Percentiles rank a stretch among this genome's conserved stretches.
phyloP scores from a whole-genome alignment of 2,888 invertebrate species.

The Aproaerema taeniolella region DNA sequence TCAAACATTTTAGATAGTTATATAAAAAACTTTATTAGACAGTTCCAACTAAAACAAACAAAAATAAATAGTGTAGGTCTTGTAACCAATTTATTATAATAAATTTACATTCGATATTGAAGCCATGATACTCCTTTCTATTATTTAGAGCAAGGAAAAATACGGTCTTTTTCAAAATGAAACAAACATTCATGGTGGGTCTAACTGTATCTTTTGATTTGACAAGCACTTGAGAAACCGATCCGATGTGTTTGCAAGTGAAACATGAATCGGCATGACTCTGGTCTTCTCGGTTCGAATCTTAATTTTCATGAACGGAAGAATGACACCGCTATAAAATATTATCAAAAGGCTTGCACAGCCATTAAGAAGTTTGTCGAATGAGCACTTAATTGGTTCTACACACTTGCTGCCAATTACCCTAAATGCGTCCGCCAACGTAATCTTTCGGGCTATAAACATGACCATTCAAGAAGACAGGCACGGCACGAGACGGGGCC shows the following conservation, averaged over 20 bases:
- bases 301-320: slow-evolving; percentile 19
- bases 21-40: too few relatives aligned
- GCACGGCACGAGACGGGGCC: slow-evolving; percentile 55
- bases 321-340: slow-evolving; percentile 15
- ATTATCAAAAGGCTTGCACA: slow-evolving; percentile 15
- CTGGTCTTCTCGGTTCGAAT: slow-evolving; percentile 20
- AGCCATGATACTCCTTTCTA: too few relatives aligned
- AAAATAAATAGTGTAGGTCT: too few relatives aligned
- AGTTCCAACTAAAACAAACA: too few relatives aligned
- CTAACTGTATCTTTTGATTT: slow-evolving; percentile 18
- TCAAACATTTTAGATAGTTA: too few relatives aligned
- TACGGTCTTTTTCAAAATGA: too few relatives aligned
- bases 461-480: slow-evolving; percentile 35
- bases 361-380: slow-evolving; percentile 23
- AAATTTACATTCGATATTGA: too few relatives aligned
- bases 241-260: slow-evolving; percentile 16
- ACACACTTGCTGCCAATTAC: slow-evolving; percentile 33
- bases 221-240: slow-evolving; percentile 19
- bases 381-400: slow-evolving; percentile 38
- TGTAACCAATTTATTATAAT: too few relatives aligned
- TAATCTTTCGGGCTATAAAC: slow-evolving; percentile 44
- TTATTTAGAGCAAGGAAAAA: too few relatives aligned
- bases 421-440: slow-evolving; percentile 30
- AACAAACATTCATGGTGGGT: neutral
- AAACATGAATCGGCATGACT: slow-evolving; percentile 24